Evolutionary conservation across 1,140 invertebrate genomes (phyloP), one percentile per base, ranked within the genome.

Genomic region (Drosophila elegans): DNA sequence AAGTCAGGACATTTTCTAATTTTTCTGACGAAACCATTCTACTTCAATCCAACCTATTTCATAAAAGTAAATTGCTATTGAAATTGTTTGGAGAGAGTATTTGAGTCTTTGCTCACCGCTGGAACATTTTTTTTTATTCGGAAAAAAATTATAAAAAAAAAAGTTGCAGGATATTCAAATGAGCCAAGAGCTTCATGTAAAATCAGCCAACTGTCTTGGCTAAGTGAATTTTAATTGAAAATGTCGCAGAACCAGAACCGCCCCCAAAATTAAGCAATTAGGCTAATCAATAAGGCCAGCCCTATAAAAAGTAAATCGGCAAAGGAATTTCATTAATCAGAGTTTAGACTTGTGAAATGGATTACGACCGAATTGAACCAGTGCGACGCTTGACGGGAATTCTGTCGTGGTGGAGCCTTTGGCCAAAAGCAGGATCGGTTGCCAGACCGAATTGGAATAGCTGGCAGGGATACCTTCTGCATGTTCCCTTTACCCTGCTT

Each of bases 151-250:
- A 21, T 1, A 21, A 21, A 21, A 21, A 21, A 21, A 21, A 1
- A 21, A 21, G 16, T 21, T 21, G 16, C 16, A 21, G 16, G 16
- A 21, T 21, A 21, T 21, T 21, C 16, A 32, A 7, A 32, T 7
- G 7, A 32, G 29, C 6, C 29, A 32, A 32, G 29, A 32, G 29
- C 29, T 32, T 0, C 34, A 32, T 64, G 44, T 49, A 67, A 67
- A 67, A 29, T 49, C 11, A 16, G 25, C 60, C 36, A 68, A 68
- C 60, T 67, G 61, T 27, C 34, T 38, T 10, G 13, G 27, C 39
- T 84, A 85, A 80, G 60, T 73, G 66, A 73, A 63, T 84, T 79
- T 84, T 84, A 84, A 84, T 84, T 84, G 60, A 62, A 75, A 49
- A 29, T 5, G 42, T 32, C 9, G 3, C 41, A 25, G 12, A n/a